Percentiles rank a stretch among this genome's conserved stretches.
Evolutionary conservation across 2,888 invertebrate genomes (phyloP).

Genomic region (Xestia c-nigrum): DNA sequence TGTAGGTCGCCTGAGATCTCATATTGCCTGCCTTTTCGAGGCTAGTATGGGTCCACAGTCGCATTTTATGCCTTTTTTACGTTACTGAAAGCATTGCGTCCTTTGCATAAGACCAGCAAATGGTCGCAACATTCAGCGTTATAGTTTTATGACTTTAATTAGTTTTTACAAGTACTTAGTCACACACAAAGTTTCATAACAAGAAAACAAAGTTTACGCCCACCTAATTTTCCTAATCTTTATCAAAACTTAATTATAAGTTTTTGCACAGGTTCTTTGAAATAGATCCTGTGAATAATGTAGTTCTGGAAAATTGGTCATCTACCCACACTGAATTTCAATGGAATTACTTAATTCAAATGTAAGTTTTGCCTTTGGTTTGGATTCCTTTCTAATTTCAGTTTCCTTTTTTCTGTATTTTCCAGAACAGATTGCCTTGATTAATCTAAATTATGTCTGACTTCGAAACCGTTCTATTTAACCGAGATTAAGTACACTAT

Average conservation of each 20-base stretch:
- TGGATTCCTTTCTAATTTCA: too few relatives aligned
- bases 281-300: not conserved
- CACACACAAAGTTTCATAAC: not conserved
- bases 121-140: not conserved
- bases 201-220: not conserved
- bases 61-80: not conserved
- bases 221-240: not conserved
- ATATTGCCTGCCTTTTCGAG: not conserved
- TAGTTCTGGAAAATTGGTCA: not conserved
- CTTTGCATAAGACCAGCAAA: not conserved
- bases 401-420: not conserved
- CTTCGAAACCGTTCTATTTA: not conserved
- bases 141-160: constrained; percentile 13
- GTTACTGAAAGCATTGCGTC: not conserved
- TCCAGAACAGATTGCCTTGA: not conserved
- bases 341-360: not conserved
- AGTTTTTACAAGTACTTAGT: not conserved
- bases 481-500: not conserved
- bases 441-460: not conserved
- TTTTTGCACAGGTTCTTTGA: not conserved
- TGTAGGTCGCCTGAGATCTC: not conserved
- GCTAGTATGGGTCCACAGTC: not conserved
- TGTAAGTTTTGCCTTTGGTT: not conserved
- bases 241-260: constrained; percentile 2
- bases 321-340: not conserved